phyloP scores from a whole-genome alignment of 2,797 vertebrate genomes.

The Aldrovandia affinis region DNA sequence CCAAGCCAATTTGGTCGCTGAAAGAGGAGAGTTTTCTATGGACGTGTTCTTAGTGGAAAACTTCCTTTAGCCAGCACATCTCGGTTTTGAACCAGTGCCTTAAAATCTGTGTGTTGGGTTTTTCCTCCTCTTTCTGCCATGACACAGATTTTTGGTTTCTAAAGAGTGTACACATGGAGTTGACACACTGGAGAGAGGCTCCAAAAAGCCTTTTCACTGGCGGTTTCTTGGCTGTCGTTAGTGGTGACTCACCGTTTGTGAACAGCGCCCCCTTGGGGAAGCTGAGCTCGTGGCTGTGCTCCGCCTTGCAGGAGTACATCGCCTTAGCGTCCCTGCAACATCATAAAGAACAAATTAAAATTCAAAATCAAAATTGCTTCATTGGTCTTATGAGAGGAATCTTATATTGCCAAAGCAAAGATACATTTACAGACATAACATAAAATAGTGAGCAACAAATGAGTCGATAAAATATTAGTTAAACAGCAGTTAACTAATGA shows the following conservation, averaged over 20 bases:
- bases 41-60: background rate
- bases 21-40: background rate
- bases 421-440: too few relatives aligned
- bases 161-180: too few relatives aligned
- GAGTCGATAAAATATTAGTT: too few relatives aligned
- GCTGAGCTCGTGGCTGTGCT: slow-evolving; percentile 96
- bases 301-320: slow-evolving; percentile 96
- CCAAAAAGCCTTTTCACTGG: background rate
- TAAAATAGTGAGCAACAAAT: too few relatives aligned
- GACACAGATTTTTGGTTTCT: background rate
- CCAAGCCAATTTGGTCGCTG: background rate
- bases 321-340: slow-evolving; percentile 90
- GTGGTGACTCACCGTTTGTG: slow-evolving; percentile 83
- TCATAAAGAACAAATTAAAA: slow-evolving; percentile 41
- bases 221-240: too few relatives aligned
- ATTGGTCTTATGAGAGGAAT: too few relatives aligned
- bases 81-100: background rate
- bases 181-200: too few relatives aligned
- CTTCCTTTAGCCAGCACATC: background rate
- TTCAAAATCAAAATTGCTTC: too few relatives aligned
- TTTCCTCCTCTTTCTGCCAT: background rate
- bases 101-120: background rate
- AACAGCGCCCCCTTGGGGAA: slow-evolving; percentile 95
- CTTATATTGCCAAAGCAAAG: too few relatives aligned
- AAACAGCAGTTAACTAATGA: too few relatives aligned